These are phyloP conservation scores for Rhynchonycteris naso DNA, from an alignment of 2,797 vertebrate genomes.

Conservation along the genomic window DNA sequence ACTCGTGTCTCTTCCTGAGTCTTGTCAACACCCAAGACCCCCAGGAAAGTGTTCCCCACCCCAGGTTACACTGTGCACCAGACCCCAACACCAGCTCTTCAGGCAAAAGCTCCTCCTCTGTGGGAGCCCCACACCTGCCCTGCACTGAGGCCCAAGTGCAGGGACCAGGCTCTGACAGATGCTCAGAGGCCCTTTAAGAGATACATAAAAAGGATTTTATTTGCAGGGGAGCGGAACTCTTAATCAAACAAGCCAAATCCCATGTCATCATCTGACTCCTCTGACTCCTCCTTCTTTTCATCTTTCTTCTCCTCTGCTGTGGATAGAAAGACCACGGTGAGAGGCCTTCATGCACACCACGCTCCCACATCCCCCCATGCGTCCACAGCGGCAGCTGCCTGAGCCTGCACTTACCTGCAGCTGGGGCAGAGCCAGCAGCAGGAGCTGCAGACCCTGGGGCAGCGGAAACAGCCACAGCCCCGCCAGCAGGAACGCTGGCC, in stretches of 20 bases:
- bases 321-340: background rate
- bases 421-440: conserved; percentile 84
- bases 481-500: conserved; percentile 86
- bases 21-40: background rate
- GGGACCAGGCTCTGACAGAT: rapidly evolving
- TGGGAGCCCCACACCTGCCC: background rate
- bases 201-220: conserved; percentile 83
- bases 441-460: conserved; percentile 84
- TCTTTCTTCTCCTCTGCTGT: conserved; percentile 95
- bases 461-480: conserved; percentile 83
- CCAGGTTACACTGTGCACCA: background rate
- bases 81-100: background rate
- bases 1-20: too few species aligned
- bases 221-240: conserved; percentile 72
- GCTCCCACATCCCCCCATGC: rapidly evolving
- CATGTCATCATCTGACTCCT: conserved; percentile 98
- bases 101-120: background rate
- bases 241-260: conserved; percentile 97
- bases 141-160: background rate
- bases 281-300: conserved; percentile 97
- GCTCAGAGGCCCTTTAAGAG: background rate
- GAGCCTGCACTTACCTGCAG: conserved; percentile 81
- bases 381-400: rapidly evolving
- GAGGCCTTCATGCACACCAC: rapidly evolving
- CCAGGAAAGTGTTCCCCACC: rapidly evolving